phyloP scores from a whole-genome alignment of 2,113 vertebrate species.

The Micronycteris hirsuta region DNA sequence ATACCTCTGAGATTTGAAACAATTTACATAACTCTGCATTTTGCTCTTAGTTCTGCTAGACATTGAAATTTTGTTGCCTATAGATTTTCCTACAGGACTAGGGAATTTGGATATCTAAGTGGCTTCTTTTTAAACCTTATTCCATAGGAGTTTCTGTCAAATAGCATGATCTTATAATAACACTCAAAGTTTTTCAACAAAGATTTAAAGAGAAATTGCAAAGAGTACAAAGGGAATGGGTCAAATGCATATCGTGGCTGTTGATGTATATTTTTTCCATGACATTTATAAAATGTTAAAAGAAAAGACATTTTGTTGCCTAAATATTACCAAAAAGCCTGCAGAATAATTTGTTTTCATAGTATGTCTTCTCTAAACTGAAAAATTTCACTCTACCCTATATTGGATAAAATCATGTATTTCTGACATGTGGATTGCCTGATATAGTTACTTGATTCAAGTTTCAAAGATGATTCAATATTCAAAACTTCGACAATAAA shows the following conservation, averaged over 20 bases:
- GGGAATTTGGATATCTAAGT: not conserved
- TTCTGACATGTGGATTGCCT: not conserved
- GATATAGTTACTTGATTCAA: slow-evolving; percentile 1
- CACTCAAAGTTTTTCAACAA: slow-evolving; percentile 17
- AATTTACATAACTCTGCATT: not conserved
- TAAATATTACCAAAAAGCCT: not conserved
- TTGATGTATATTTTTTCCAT: slow-evolving; percentile 27
- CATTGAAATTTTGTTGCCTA: not conserved
- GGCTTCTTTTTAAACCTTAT: not conserved
- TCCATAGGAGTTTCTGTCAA: slow-evolving; percentile 23
- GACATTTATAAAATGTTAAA: not conserved
- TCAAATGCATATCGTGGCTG: not conserved
- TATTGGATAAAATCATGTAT: not conserved
- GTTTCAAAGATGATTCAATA: slow-evolving; percentile 7
- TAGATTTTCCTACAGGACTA: not conserved
- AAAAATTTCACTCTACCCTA: not conserved
- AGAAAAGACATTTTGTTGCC: not conserved
- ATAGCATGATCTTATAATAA: not conserved
- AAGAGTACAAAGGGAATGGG: slow-evolving; percentile 37
- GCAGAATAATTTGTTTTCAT: not conserved
- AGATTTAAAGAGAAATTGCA: slow-evolving; percentile 7
- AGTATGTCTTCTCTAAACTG: not conserved
- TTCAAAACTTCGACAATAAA: not conserved
- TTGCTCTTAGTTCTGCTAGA: not conserved
- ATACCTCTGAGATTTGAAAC: not conserved